Base-by-base conservation (phyloP, 2,113 vertebrate species). In the Prochilodus magdalenae region DNA sequence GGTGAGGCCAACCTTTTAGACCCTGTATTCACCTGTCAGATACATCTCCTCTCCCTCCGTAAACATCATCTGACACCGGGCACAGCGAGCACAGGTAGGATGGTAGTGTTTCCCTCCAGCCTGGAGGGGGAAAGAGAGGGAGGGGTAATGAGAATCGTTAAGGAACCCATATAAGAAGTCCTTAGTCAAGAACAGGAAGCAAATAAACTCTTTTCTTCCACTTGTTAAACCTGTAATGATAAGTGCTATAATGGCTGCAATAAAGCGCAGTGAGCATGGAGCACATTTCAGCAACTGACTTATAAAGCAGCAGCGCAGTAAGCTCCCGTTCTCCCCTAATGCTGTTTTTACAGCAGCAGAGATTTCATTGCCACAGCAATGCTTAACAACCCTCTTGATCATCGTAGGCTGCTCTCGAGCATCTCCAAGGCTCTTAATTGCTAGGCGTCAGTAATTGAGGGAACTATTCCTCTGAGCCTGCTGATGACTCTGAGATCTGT, bases 21-120 rank as follows among this genome's bases (percentile, higher is more conserved):
- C n/a, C 65, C 62, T 24, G 83, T 69, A 81, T 92, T 88, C 90
- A 98, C 98, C 98, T 94, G 97, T 98, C 86, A 99, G 96, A 86
- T 99, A 99, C 98, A 99, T 99, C 92, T 99, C 98, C 89, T 99
- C 97, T 29, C 98, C 98, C 88, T 99, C 98, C 0, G 95, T 96
- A 93, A 99, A 99, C 97, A 97, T 99, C 92, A 96, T 92, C 91
- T 97, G 96, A 91, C 98, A 99, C 87, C 98, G 96, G 24, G 96
- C 95, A 87, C 98, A 99, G 44, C 97, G 95, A 87, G 98, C 98
- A 70, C 98, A 99, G 60, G 95, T 94, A 0, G 98, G 98, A 85
- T 99, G 98, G 91, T 99, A 99, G 88, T 98, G 98, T 81, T 98
- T 98, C 76, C 97, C 97, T 89, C 97, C 98, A 49, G 98, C 98